phyloP scores from a whole-genome alignment of 2,888 invertebrate genomes.

The Auanema freiburgensis region DNA sequence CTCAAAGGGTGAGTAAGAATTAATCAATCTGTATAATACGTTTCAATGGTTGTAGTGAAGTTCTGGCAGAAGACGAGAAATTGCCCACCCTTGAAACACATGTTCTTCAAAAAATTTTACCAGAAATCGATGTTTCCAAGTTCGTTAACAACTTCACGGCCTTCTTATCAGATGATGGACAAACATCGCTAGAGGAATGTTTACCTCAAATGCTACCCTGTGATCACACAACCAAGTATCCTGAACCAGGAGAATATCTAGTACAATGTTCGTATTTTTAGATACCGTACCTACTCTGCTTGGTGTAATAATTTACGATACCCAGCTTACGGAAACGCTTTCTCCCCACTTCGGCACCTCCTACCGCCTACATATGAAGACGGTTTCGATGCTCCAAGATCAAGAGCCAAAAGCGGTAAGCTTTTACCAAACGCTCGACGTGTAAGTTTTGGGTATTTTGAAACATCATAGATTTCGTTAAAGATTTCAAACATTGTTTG shows the following conservation, averaged over 20 bases:
- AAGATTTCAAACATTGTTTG: conserved; percentile 62
- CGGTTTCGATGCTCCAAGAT: conserved; percentile 68
- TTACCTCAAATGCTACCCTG: conserved; percentile 63
- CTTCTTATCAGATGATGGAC: conserved; percentile 56
- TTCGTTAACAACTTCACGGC: conserved; percentile 62
- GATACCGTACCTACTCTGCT: conserved; percentile 82
- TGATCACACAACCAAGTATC: conserved; percentile 61
- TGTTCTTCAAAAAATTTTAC: conserved; percentile 54
- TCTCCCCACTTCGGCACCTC: conserved; percentile 57
- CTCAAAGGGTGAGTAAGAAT: conserved; percentile 47
- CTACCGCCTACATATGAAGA: conserved; percentile 78
- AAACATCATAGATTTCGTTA: not conserved
- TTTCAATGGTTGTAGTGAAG: conserved; percentile 42
- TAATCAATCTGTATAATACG: conserved; percentile 1
- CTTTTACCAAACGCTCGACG: conserved; percentile 58
- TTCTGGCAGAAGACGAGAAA: conserved; percentile 50
- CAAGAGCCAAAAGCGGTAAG: conserved; percentile 46
- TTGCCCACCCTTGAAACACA: conserved; percentile 55
- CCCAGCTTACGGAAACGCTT: conserved; percentile 60
- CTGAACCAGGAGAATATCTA: not conserved
- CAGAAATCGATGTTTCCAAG: conserved; percentile 48
- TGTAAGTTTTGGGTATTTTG: conserved; percentile 13
- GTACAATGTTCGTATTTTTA: conserved; percentile 6
- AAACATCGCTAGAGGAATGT: conserved; percentile 45
- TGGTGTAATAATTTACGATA: conserved; percentile 78